Evolutionary conservation across 1,140 invertebrate genomes (phyloP).

Genomic region (Neodiprion pinetum): DNA sequence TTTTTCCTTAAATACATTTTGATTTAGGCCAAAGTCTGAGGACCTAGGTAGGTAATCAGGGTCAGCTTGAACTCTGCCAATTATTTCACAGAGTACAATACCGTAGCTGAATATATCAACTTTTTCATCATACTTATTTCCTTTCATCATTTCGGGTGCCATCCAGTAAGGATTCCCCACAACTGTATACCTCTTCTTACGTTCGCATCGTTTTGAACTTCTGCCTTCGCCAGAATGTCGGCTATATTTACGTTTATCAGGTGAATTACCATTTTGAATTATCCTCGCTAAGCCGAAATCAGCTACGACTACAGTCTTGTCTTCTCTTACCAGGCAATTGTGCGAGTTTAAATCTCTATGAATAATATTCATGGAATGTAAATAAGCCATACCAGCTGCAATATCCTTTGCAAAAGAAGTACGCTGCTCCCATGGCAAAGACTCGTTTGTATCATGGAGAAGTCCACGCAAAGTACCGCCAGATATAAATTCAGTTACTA

Average conservation of each 20-base stretch:
- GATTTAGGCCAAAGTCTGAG: constrained; percentile 90
- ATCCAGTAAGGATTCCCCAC: constrained; percentile 98
- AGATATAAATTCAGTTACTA: constrained; percentile 91
- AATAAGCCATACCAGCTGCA: constrained; percentile 89
- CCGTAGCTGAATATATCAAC: constrained; percentile 98
- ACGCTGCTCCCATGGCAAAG: constrained; percentile 83
- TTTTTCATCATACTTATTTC: constrained; percentile 95
- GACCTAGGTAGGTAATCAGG: constrained; percentile 90
- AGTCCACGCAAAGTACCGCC: constrained; percentile 88
- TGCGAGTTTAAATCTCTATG: constrained; percentile 96
- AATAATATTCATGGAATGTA: constrained; percentile 94
- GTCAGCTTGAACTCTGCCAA: constrained; percentile 91
- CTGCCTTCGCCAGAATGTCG: constrained; percentile 48
- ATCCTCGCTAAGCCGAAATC: constrained; percentile 94
- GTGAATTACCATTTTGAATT: constrained; percentile 64
- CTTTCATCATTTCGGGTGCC: constrained; percentile 98
- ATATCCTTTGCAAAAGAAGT: constrained; percentile 90
- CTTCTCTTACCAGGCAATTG: constrained; percentile 92
- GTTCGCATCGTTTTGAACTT: constrained; percentile 63
- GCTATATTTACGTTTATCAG: constrained; percentile 54
- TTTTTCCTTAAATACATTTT: constrained; percentile 84
- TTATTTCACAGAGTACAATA: constrained; percentile 95
- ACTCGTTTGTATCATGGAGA: constrained; percentile 74
- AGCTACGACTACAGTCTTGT: constrained; percentile 90
- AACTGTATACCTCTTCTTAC: constrained; percentile 78